phyloP scores from a whole-genome alignment of 2,888 invertebrate genomes.

The Caenorhabditis drosophilae region DNA sequence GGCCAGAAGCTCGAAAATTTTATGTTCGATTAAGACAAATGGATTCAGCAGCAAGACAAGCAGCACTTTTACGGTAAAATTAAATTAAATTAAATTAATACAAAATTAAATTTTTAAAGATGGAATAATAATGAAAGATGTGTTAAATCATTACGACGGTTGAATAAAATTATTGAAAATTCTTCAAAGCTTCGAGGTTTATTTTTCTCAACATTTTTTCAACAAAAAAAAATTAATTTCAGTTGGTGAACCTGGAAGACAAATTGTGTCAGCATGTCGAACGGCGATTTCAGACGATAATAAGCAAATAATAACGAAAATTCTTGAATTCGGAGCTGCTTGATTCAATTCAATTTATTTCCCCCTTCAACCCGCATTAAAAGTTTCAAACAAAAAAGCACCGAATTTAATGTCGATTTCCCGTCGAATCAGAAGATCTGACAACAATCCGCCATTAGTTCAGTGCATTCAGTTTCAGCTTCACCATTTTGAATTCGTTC shows the following conservation, averaged over 20 bases:
- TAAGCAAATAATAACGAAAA: conserved; percentile 50
- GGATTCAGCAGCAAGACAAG: conserved; percentile 50
- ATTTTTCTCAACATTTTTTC: too few species aligned
- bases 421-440: conserved; percentile 28
- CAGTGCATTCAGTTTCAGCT: conserved; percentile 52
- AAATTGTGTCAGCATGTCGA: conserved; percentile 60
- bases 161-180: conserved; percentile 54
- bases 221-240: too few species aligned
- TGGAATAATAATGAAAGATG: conserved; percentile 49
- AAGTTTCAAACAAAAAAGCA: background rate
- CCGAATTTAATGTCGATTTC: conserved; percentile 1
- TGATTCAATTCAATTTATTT: too few species aligned
- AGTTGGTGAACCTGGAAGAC: conserved; percentile 56
- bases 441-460: conserved; percentile 53
- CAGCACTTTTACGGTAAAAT: conserved; percentile 27
- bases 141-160: conserved; percentile 43
- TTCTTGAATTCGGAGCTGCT: conserved; percentile 49
- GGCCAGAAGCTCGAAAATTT: conserved; percentile 41
- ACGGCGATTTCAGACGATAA: conserved; percentile 62
- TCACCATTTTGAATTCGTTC: conserved; percentile 54
- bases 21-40: conserved; percentile 47
- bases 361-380: too few species aligned
- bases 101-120: conserved; percentile 13
- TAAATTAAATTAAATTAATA: background rate
- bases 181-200: conserved; percentile 48